Conservation (phyloP, 1,140 invertebrate species). For the Gonioctena quinquepunctata region DNA sequence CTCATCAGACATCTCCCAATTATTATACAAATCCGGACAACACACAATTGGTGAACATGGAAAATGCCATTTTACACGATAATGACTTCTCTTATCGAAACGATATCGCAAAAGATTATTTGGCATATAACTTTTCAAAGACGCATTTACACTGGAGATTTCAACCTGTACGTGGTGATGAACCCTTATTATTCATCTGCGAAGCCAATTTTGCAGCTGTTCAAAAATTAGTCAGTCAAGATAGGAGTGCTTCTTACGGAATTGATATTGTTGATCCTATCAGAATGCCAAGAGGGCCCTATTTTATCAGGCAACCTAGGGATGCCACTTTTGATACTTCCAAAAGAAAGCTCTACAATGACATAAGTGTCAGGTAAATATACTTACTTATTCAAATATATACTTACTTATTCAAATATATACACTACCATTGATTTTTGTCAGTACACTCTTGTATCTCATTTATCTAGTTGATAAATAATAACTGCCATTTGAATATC, state of each 20-base stretch:
- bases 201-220: slow-evolving; percentile 74
- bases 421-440: too few relatives aligned
- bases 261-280: slow-evolving; percentile 72
- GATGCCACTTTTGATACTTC: slow-evolving; percentile 82
- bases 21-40: slow-evolving; percentile 87
- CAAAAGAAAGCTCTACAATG: slow-evolving; percentile 70
- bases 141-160: slow-evolving; percentile 81
- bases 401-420: background rate
- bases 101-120: slow-evolving; percentile 59
- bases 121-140: slow-evolving; percentile 72
- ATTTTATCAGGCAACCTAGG: slow-evolving; percentile 83
- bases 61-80: slow-evolving; percentile 78
- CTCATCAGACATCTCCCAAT: slow-evolving; percentile 71
- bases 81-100: slow-evolving; percentile 55
- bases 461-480: too few relatives aligned
- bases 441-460: too few relatives aligned
- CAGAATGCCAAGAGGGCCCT: slow-evolving; percentile 83
- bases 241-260: slow-evolving; percentile 84
- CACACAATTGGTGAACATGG: slow-evolving; percentile 74
- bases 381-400: too few relatives aligned
- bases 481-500: too few relatives aligned
- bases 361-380: slow-evolving; percentile 70
- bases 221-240: slow-evolving; percentile 69
- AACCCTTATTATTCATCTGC: slow-evolving; percentile 84
- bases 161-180: slow-evolving; percentile 75